Base-by-base conservation (phyloP, 1,140 invertebrate genomes). In the Macrobrachium nipponense region DNA sequence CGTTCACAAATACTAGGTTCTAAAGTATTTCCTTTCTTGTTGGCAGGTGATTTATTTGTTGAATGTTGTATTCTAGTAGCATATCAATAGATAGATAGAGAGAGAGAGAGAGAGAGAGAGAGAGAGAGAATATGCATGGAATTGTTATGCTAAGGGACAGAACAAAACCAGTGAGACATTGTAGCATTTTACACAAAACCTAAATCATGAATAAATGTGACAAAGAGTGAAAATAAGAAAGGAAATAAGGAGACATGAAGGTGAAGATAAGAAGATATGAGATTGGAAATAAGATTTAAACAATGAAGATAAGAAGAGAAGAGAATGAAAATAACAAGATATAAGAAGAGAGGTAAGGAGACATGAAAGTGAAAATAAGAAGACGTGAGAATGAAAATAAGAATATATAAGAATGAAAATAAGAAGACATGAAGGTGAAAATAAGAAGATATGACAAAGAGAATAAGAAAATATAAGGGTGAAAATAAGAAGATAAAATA, bases 31-130 rank as follows among this genome's bases (percentile, higher is more conserved):
- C n/a, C n/a, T n/a, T n/a, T n/a, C n/a, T n/a, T n/a, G n/a, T n/a
- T n/a, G n/a, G n/a, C n/a, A n/a, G n/a, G n/a, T n/a, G n/a, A n/a
- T n/a, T n/a, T n/a, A n/a, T n/a, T n/a, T n/a, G n/a, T n/a, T n/a
- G n/a, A n/a, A n/a, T n/a, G n/a, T n/a, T n/a, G n/a, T n/a, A n/a
- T n/a, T n/a, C n/a, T n/a, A n/a, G n/a, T n/a, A n/a, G n/a, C n/a
- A n/a, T n/a, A n/a, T n/a, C n/a, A n/a, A n/a, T n/a, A n/a, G 10
- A 20, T 7, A 23, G 72, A 75, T 5, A 75, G n/a, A 36, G 27
- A 20, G 72, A 75, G 27, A 75, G 72, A 75, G n/a, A 36, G 27
- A 75, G n/a, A 75, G 27, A 75, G 72, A 36, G 27, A 27, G 72
- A 75, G 6, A 6, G 27, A 75, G 4, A 6, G 44, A 23, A 36